A percentile compares a stretch with the other conserved stretches of the same genome.
Evolutionary conservation across 1,140 invertebrate species (phyloP).

Genomic region (Hypsibius dujardini): DNA sequence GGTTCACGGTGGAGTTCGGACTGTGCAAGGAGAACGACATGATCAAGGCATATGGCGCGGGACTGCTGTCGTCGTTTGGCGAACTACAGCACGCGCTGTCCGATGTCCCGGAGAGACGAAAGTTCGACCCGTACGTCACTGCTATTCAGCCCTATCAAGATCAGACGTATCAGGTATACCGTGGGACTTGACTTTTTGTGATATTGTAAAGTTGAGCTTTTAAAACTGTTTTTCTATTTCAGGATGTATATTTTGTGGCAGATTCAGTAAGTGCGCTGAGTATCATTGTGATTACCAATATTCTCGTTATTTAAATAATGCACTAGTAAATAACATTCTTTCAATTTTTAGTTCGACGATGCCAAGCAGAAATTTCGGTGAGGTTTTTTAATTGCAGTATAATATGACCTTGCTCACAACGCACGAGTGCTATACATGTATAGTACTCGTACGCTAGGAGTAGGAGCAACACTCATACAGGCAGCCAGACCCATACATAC

Average conservation of each 20-base stretch:
- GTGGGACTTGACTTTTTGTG: slow-evolving; percentile 39
- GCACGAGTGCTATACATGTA: no score
- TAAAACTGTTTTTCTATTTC: neutral
- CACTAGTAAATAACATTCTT: no score
- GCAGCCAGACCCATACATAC: no score
- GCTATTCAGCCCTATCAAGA: slow-evolving; percentile 79
- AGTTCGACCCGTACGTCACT: slow-evolving; percentile 70
- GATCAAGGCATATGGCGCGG: slow-evolving; percentile 86
- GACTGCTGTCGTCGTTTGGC: slow-evolving; percentile 85
- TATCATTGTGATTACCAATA: no score
- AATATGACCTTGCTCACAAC: no score
- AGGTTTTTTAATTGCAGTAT: no score
- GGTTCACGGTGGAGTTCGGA: slow-evolving; percentile 99
- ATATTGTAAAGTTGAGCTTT: slow-evolving; percentile 4
- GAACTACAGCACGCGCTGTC: slow-evolving; percentile 83
- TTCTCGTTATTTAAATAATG: no score
- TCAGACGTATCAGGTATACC: slow-evolving; percentile 46
- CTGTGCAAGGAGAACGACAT: slow-evolving; percentile 78
- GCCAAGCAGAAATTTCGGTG: neutral
- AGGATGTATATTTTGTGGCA: slow-evolving; percentile 17
- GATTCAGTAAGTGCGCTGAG: no score
- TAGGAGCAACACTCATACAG: no score
- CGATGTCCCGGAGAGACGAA: slow-evolving; percentile 67
- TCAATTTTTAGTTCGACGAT: no score
- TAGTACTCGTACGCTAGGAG: no score